Percentiles rank a stretch among this genome's conserved stretches.
Conservation (phyloP, 2,888 invertebrate species). For the Griposia aprilina region DNA sequence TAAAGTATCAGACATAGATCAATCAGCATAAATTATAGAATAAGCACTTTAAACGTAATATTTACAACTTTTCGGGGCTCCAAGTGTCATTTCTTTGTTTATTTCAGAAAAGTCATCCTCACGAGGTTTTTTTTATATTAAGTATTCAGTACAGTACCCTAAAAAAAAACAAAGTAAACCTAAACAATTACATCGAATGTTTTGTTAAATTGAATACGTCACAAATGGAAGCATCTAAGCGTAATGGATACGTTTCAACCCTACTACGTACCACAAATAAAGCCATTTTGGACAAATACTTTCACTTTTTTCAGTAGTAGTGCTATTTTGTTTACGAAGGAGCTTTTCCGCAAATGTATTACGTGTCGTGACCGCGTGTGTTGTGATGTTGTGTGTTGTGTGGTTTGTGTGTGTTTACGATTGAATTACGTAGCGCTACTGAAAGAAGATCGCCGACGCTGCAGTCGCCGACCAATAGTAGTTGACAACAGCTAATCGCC, state of each 20-base stretch:
- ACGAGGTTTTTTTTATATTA: not conserved
- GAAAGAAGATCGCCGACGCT: too few relatives aligned
- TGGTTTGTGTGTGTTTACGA: too few relatives aligned
- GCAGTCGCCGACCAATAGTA: too few relatives aligned
- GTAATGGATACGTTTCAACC: slow-evolving; percentile 15
- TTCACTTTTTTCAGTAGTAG: not conserved
- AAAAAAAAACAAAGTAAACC: not conserved
- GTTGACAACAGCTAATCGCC: too few relatives aligned
- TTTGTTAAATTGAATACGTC: slow-evolving; percentile 20
- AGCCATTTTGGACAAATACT: slow-evolving; percentile 5
- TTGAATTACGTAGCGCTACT: too few relatives aligned
- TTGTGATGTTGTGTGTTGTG: too few relatives aligned
- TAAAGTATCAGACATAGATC: too few relatives aligned
- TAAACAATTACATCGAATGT: not conserved
- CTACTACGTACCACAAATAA: not conserved
- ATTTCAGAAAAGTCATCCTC: not conserved
- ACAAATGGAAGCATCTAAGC: not conserved
- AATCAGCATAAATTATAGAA: not conserved
- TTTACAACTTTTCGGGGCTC: not conserved
- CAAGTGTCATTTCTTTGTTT: not conserved
- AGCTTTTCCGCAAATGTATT: too few relatives aligned
- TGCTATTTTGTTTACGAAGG: not conserved
- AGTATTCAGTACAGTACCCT: not conserved
- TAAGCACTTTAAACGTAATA: not conserved
- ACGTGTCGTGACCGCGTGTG: too few relatives aligned